These are phyloP conservation scores for Pygathrix nemaeus DNA, from an alignment of 2,113 vertebrate genomes.

Conservation along the genomic window DNA sequence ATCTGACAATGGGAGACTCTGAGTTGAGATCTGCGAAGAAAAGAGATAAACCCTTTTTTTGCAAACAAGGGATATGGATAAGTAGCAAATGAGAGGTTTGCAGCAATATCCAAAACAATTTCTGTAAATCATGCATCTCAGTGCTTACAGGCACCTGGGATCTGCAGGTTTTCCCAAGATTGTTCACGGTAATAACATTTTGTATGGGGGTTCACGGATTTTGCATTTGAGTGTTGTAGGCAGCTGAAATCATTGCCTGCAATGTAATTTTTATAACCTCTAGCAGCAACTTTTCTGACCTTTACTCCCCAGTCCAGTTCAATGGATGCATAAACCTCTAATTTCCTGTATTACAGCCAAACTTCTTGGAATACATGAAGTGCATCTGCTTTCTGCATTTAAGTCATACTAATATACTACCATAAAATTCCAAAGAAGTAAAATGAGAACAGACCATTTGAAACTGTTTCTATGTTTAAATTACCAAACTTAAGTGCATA, in stretches of 20 bases:
- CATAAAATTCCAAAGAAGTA: neutral
- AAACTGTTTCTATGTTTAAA: neutral
- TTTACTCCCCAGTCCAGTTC: neutral
- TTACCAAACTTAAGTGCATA: neutral
- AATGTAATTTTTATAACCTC: neutral
- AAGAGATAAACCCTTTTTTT: neutral
- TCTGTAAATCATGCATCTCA: neutral
- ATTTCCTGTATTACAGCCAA: neutral
- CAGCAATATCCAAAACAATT: neutral
- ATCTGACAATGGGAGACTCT: neutral
- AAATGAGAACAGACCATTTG: neutral
- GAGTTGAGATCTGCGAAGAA: neutral
- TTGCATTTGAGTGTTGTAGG: neutral
- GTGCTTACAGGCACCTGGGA: neutral
- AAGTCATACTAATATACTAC: neutral
- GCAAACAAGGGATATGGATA: neutral
- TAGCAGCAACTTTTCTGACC: neutral
- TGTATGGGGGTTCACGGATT: neutral
- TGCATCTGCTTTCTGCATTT: neutral
- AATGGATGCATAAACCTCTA: neutral
- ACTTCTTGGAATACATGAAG: neutral
- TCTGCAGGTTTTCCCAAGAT: neutral
- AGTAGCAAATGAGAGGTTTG: fast-evolving
- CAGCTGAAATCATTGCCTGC: neutral
- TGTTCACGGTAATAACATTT: neutral